Evolutionary conservation across 2,797 vertebrate species (phyloP).

Genomic region (Lepidocolaptes lacrymiger): DNA sequence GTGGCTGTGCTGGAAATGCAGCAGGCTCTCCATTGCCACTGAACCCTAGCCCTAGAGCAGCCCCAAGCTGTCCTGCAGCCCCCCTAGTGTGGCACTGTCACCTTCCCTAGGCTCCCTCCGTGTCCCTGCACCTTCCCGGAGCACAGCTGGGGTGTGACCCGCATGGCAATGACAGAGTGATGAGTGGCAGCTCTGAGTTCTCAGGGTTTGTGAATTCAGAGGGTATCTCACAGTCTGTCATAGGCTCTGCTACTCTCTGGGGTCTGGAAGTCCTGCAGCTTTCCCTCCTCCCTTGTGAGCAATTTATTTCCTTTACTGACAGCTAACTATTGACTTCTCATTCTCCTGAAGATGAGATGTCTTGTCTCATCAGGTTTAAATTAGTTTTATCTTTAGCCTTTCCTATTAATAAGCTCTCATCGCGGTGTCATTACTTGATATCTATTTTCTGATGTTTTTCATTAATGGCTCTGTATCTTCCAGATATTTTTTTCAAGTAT

Average conservation of each 20-base stretch:
- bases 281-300: constrained; percentile 13
- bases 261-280: neutral
- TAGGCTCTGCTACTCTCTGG: neutral
- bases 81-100: neutral
- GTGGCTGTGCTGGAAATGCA: neutral
- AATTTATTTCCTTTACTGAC: constrained; percentile 52
- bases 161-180: neutral
- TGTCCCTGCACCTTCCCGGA: rapidly evolving
- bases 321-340: constrained; percentile 51
- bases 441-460: constrained; percentile 49
- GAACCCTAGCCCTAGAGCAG: neutral
- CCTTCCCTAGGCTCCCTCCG: neutral
- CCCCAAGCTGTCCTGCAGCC: neutral
- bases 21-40: rapidly evolving
- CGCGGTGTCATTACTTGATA: neutral
- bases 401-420: constrained; percentile 42
- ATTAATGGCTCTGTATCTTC: neutral
- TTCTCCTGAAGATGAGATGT: constrained; percentile 37
- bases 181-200: neutral
- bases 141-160: neutral
- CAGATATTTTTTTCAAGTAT: neutral
- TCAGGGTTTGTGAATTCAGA: neutral
- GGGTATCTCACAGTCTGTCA: neutral
- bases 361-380: constrained; percentile 58
- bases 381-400: constrained; percentile 64